A percentile compares a stretch with the other conserved stretches of the same genome.
Conservation (phyloP, 2,888 invertebrate species). For the Ichneumoninae sp. region DNA sequence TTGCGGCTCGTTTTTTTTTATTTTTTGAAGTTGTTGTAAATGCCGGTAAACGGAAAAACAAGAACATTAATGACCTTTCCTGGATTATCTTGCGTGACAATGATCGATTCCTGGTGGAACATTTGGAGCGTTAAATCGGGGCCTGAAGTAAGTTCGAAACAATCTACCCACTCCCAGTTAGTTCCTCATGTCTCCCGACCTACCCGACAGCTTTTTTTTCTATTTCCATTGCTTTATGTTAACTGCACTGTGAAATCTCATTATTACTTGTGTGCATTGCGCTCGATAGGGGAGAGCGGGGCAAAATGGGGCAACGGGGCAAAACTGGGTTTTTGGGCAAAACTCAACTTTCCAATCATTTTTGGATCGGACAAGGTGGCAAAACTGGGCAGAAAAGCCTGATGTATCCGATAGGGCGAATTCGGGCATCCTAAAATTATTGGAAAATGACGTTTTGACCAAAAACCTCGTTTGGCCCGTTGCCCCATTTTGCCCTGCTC, state of each 20-base stretch:
- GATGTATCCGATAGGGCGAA: too few species aligned
- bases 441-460: too few species aligned
- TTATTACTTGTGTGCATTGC: slow-evolving; percentile 81
- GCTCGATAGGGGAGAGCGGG: slow-evolving; percentile 71
- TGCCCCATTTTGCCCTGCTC: too few species aligned
- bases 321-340: too few species aligned
- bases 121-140: background rate
- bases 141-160: background rate
- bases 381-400: too few species aligned
- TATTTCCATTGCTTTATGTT: slow-evolving; percentile 83
- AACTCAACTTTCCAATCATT: too few species aligned
- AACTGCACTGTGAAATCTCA: slow-evolving; percentile 83
- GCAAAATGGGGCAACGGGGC: too few species aligned
- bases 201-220: slow-evolving; percentile 65
- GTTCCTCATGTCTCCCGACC: slow-evolving; percentile 48
- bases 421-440: too few species aligned
- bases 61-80: background rate
- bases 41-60: background rate
- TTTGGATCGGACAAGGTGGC: too few species aligned
- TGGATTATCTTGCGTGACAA: background rate
- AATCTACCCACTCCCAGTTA: slow-evolving; percentile 44
- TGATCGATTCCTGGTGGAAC: background rate
- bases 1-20: background rate
- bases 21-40: background rate
- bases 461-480: too few species aligned